Evolutionary conservation across 1,140 invertebrate genomes (phyloP).

Genomic region (Zaprionus nigranus): DNA sequence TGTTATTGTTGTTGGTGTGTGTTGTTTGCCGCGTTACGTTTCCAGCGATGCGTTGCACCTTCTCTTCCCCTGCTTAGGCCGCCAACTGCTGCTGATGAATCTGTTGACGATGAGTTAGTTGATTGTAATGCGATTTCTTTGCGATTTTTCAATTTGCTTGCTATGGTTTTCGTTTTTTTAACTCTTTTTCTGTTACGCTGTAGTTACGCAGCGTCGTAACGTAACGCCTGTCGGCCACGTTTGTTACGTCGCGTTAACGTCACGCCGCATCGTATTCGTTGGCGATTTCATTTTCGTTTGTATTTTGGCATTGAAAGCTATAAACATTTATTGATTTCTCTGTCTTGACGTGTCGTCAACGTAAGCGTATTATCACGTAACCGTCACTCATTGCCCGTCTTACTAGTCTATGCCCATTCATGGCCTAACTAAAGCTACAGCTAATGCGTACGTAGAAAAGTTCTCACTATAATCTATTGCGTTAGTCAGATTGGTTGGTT

Average conservation of each 20-base stretch:
- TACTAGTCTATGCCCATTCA: slow-evolving; percentile 67
- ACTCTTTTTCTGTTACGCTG: slow-evolving; percentile 12
- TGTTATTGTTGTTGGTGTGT: slow-evolving; percentile 17
- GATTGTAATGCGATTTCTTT: slow-evolving; percentile 35
- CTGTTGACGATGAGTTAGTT: slow-evolving; percentile 22
- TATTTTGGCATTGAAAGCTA: slow-evolving; percentile 76
- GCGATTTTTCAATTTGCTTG: slow-evolving; percentile 24
- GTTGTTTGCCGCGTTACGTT: slow-evolving; percentile 29
- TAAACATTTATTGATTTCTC: slow-evolving; percentile 81
- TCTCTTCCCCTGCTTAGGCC: slow-evolving; percentile 33
- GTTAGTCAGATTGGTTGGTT: slow-evolving; percentile 40
- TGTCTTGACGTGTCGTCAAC: slow-evolving; percentile 61
- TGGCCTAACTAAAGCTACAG: slow-evolving; percentile 48
- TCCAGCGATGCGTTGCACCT: slow-evolving; percentile 66
- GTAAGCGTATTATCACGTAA: slow-evolving; percentile 61
- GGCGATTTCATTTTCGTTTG: slow-evolving; percentile 83
- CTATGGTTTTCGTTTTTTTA: not conserved
- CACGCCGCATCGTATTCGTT: slow-evolving; percentile 73
- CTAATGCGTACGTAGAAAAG: slow-evolving; percentile 69
- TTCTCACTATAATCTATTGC: slow-evolving; percentile 30
- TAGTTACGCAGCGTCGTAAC: slow-evolving; percentile 51
- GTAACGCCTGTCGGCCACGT: slow-evolving; percentile 57
- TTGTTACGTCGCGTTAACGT: slow-evolving; percentile 73
- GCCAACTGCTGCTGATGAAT: slow-evolving; percentile 32
- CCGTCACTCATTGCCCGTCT: slow-evolving; percentile 36